Percentiles rank a stretch among this genome's conserved stretches.
Evolutionary conservation across 1,140 invertebrate species (phyloP).

Genomic region (Oryzaephilus surinamensis): DNA sequence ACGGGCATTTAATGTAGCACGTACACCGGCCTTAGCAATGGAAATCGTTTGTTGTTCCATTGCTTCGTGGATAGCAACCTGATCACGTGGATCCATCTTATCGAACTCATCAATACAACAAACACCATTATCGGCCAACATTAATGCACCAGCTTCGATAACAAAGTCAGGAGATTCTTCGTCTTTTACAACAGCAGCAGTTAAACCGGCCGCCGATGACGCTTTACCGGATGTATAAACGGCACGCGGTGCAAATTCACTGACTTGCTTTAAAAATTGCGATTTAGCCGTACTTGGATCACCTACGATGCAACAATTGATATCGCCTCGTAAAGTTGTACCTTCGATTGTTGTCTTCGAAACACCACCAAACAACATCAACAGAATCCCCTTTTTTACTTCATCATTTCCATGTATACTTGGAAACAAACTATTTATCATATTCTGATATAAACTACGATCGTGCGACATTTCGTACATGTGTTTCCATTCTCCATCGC

Average conservation of each 20-base stretch:
- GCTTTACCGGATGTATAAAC: slow-evolving; percentile 99
- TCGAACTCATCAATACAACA: slow-evolving; percentile 99
- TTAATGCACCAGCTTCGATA: slow-evolving; percentile 97
- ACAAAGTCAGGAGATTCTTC: slow-evolving; percentile 98
- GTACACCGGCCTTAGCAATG: slow-evolving; percentile 97
- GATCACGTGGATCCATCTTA: slow-evolving; percentile 97
- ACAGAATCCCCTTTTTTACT: slow-evolving; percentile 86
- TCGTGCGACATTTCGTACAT: slow-evolving; percentile 96
- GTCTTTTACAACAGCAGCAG: slow-evolving; percentile 93
- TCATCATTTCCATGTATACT: slow-evolving; percentile 98
- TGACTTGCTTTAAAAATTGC: slow-evolving; percentile 89
- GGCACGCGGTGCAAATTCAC: slow-evolving; percentile 90
- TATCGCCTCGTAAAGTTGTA: slow-evolving; percentile 83
- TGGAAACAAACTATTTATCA: slow-evolving; percentile 90
- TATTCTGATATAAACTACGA: slow-evolving; percentile 83
- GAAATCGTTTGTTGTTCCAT: slow-evolving; percentile 99
- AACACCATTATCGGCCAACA: slow-evolving; percentile 55
- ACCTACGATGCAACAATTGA: slow-evolving; percentile 97
- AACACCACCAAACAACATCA: slow-evolving; percentile 98
- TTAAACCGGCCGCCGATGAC: slow-evolving; percentile 93
- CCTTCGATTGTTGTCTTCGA: slow-evolving; percentile 89
- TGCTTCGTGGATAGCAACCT: slow-evolving; percentile 98
- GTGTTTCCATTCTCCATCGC: slow-evolving; percentile 87
- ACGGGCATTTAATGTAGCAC: slow-evolving; percentile 93
- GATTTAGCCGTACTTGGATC: slow-evolving; percentile 99